Percentiles rank a stretch among this genome's conserved stretches.
phyloP scores from a whole-genome alignment of 2,113 vertebrate species.

The Amazona guildingii region DNA sequence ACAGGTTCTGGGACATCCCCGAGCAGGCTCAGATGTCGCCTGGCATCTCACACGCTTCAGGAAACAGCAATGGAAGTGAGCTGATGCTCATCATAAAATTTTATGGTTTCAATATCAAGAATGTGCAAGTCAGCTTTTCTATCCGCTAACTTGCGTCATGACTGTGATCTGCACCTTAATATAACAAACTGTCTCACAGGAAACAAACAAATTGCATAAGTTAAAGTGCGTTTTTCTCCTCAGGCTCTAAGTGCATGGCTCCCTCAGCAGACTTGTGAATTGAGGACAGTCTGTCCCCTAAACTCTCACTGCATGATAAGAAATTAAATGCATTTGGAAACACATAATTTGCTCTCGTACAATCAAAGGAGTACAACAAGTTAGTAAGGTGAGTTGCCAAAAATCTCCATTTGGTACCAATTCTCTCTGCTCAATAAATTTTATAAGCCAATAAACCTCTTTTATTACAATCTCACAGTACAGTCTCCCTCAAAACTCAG shows the following conservation, averaged over 20 bases:
- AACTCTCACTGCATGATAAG: not conserved
- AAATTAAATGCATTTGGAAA: not conserved
- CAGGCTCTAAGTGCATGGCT: accelerated
- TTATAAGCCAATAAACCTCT: not conserved
- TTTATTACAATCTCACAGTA: not conserved
- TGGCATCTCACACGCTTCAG: accelerated
- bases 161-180: not conserved
- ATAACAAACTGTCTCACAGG: accelerated
- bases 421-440: not conserved
- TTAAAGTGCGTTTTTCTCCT: accelerated
- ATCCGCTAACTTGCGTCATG: not conserved
- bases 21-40: not conserved
- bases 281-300: not conserved
- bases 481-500: not conserved
- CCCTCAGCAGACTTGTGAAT: not conserved
- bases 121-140: not conserved
- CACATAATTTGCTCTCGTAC: not conserved
- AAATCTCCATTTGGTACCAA: not conserved
- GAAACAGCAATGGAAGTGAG: accelerated
- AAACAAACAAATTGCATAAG: accelerated
- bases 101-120: not conserved
- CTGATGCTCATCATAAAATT: not conserved
- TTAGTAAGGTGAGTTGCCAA: not conserved
- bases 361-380: not conserved
- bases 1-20: not conserved